A percentile compares a stretch with the other conserved stretches of the same genome.
Evolutionary conservation across 2,113 vertebrate genomes (phyloP).

Genomic region (Serilophus lunatus): DNA sequence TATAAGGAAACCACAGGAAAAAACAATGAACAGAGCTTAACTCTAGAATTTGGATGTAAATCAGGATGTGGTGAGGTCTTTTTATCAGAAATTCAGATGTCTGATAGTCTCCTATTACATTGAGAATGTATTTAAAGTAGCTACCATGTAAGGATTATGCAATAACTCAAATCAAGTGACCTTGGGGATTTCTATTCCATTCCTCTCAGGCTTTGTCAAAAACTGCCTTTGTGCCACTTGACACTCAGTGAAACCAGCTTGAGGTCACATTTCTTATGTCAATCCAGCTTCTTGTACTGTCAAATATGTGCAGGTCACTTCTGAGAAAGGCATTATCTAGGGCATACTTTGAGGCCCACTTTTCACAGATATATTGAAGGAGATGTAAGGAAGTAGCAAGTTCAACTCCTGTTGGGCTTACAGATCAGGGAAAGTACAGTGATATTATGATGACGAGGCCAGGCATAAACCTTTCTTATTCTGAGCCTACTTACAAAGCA

Average conservation of each 20-base stretch:
- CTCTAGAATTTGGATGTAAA: background rate
- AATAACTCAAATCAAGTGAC: background rate
- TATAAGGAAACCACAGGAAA: background rate
- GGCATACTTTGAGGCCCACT: background rate
- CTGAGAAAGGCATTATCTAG: background rate
- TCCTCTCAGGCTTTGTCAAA: background rate
- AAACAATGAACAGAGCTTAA: background rate
- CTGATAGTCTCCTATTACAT: slow-evolving; percentile 16
- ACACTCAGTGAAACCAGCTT: background rate
- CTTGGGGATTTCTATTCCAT: background rate
- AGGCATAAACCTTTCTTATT: background rate
- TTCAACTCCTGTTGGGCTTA: background rate
- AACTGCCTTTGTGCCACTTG: background rate
- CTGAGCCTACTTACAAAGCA: background rate
- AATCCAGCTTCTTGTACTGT: background rate
- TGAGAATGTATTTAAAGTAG: background rate
- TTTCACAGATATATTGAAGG: background rate
- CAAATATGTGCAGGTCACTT: background rate
- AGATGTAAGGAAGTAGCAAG: background rate
- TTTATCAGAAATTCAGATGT: background rate
- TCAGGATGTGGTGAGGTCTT: slow-evolving; percentile 51
- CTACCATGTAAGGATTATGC: background rate
- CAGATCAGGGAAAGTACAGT: background rate
- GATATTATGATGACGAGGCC: background rate
- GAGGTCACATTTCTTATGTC: background rate